Base-by-base conservation (phyloP, 1,140 invertebrate species). In the Apis laboriosa region DNA sequence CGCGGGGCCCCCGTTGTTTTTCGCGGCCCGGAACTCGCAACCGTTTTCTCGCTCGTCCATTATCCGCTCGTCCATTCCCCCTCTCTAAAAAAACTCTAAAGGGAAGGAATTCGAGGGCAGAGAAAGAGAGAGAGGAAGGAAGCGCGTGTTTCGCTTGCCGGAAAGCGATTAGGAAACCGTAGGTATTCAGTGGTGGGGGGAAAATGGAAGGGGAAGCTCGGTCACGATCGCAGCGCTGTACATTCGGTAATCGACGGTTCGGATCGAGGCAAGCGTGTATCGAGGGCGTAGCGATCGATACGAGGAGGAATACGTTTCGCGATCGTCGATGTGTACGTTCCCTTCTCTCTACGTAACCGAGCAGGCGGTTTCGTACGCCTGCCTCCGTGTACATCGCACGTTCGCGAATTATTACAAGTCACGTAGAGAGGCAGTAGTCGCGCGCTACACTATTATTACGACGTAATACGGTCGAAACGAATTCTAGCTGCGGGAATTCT, bases 401-500 rank as follows among this genome's bases (percentile, higher is more conserved):
- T 76, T 87, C 86, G 83, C 86, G 84, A 88, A 87, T 88, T 86
- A 84, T 87, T 67, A 61, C 81, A 76, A 86, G 82, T 86, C 81
- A 80, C 85, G 76, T 67, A 71, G 34, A 43, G 34, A 43, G 76
- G 63, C 77, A 63, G 80, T 86, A 83, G 76, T 79, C 74, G 80
- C 74, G 80, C 78, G 64, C 34, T 43, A 43, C 72, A 72, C 76
- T 78, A 75, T 87, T 87, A 86, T 87, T 83, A 79, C 70, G 86
- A 87, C 70, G 86, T 87, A 86, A 68, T 75, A 83, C 63, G 74
- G 83, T 71, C 63, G 55, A 17, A 68, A 76, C 61, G 80, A 79
- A 83, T 55, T 79, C 64, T 73, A 80, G 53, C 68, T 51, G n/a
- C 76, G 86, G 85, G 83, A 86, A 67, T 58, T 24, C 34, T 34